phyloP scores from a whole-genome alignment of 2,888 invertebrate species.

The Mantis religiosa region DNA sequence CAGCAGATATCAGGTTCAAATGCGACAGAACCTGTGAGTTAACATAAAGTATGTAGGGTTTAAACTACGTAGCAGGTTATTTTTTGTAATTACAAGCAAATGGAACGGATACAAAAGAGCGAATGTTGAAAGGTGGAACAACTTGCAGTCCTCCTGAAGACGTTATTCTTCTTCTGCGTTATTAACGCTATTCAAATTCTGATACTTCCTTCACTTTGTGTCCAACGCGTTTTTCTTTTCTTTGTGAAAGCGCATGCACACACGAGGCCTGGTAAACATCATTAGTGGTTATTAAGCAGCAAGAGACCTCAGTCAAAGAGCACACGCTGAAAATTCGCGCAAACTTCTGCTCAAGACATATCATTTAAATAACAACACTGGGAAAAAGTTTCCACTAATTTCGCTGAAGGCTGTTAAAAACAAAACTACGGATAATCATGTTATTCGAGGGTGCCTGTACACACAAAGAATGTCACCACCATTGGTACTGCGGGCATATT shows the following conservation, averaged over 20 bases:
- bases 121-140: too few relatives aligned
- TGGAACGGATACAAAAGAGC: too few relatives aligned
- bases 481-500: too few relatives aligned
- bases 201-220: neutral
- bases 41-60: too few relatives aligned
- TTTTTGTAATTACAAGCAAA: too few relatives aligned
- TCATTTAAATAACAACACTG: neutral
- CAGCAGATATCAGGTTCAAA: too few relatives aligned
- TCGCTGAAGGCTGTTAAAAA: neutral
- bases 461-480: too few relatives aligned
- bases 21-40: too few relatives aligned
- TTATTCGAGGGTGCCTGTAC: too few relatives aligned
- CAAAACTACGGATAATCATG: too few relatives aligned
- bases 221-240: neutral
- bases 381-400: neutral
- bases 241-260: neutral
- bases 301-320: neutral
- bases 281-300: neutral
- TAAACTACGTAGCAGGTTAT: too few relatives aligned
- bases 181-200: neutral
- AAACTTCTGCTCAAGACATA: neutral
- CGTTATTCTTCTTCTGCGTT: neutral
- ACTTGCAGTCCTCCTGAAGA: neutral
- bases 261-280: neutral
- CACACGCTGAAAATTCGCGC: neutral